phyloP scores from a whole-genome alignment of 2,888 invertebrate species.

The Rutpela maculata region DNA sequence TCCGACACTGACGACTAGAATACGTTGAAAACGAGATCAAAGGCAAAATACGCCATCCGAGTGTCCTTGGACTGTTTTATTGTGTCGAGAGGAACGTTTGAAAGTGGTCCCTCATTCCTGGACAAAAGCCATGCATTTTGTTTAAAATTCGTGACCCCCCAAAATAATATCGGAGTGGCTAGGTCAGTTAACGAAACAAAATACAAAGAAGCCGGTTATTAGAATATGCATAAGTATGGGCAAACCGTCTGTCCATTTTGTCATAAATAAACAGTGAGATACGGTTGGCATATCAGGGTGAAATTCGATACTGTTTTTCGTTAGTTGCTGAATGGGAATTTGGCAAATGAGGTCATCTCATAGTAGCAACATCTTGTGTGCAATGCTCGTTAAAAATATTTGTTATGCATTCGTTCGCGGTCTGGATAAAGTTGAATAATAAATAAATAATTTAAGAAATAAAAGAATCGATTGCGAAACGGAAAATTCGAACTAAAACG shows the following conservation, averaged over 20 bases:
- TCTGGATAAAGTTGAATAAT: not conserved
- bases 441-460: not conserved
- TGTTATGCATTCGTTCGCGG: slow-evolving; percentile 1
- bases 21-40: slow-evolving; percentile 12
- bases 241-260: slow-evolving; percentile 10
- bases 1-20: too few species aligned
- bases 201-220: slow-evolving; percentile 43
- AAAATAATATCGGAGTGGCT: slow-evolving; percentile 58
- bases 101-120: slow-evolving; percentile 17
- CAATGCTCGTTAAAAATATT: slow-evolving; percentile 1
- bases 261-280: slow-evolving; percentile 13
- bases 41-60: slow-evolving; percentile 9
- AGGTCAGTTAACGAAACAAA: slow-evolving; percentile 61
- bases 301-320: slow-evolving; percentile 36
- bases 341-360: slow-evolving; percentile 10
- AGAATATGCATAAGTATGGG: slow-evolving; percentile 27
- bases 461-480: too few species aligned
- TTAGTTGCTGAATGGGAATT: slow-evolving; percentile 6
- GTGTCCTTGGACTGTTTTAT: slow-evolving; percentile 24
- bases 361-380: slow-evolving; percentile 3
- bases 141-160: slow-evolving; percentile 59
- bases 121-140: slow-evolving; percentile 36
- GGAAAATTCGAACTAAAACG: too few species aligned
- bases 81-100: slow-evolving; percentile 5
- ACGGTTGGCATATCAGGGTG: slow-evolving; percentile 23